Evolutionary conservation across 1,140 invertebrate genomes (phyloP), one percentile per base, ranked within the genome.

Genomic region (Solenopsis invicta): DNA sequence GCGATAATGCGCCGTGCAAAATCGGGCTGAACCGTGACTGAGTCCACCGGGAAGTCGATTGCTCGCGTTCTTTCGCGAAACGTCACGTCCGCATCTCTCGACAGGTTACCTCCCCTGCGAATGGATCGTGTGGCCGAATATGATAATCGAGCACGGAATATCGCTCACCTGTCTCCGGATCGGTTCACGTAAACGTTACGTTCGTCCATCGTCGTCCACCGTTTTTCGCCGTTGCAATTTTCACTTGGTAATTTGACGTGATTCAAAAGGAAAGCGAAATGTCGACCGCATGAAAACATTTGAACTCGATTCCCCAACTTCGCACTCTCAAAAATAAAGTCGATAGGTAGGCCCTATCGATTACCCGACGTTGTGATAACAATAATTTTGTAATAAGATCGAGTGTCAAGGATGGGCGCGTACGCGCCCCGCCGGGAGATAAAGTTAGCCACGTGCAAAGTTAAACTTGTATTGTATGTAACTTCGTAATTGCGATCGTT

Each of bases 171-270:
- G 52, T 84, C 52, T 41, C 85, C 64, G 21, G 37, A 62, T 13
- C 9, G n/a, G 21, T 61, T 89, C 9, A 74, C 82, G 18, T 87
- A 87, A 45, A 69, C 52, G 21, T 90, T 52, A 61, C 86, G 52
- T 50, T 69, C 45, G 10, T 77, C 81, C 85, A 87, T 90, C 9
- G 34, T 24, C 13, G 34, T 24, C 13, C 61, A 13, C 45, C 61
- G 61, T 21, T 54, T 41, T 54, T 50, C 13, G 62, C 18, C 69
- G 34, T 34, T 54, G n/a, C 45, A 66, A 62, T 16, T 76, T 89
- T 76, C 9, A 93, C 92, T 93, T 90, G 87, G 86, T 78, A 92
- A 91, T 93, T 93, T 93, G 37, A 89, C 50, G 18, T 64, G 24
- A 1, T 90, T 41, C 54, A 48, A 34, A 90, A 88, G 85, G 45